Evolutionary conservation across 2,113 vertebrate genomes (phyloP), one percentile per base, ranked within the genome.

Genomic region (Chloroceryle aenea): DNA sequence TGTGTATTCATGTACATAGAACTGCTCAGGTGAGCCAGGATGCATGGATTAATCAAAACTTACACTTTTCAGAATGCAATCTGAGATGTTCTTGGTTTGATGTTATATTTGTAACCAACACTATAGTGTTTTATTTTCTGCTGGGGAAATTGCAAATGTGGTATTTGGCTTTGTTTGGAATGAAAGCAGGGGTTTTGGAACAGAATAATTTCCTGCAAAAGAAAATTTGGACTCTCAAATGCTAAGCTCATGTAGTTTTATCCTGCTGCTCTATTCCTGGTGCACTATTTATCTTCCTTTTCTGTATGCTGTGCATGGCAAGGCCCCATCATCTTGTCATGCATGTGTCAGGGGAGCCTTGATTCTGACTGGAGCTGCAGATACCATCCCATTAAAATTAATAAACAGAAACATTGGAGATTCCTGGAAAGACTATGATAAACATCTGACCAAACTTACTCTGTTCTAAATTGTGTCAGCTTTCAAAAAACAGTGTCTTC

Each of bases 361-460:
- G 66, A 12, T 79, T 87, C 81, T 91, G 48, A 48, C 32, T 82
- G 86, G 45, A 89, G 23, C 48, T 94, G 66, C 61, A 83, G 87
- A 61, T 83, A 85, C 48, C 42, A 62, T 87, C 45, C 74, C 43
- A 69, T 91, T 89, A 97, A 90, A 93, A 86, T 92, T 90, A 90
- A 85, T 90, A 93, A 95, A 85, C 26, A 72, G 87, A 48, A 93
- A 61, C n/a, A 62, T 58, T 79, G 74, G 53, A 82, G 62, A 45
- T 72, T 95, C 48, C 56, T 95, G 72, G 64, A 71, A 53, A 90
- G 32, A 45, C 52, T 75, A 11, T 62, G 69, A 85, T 75, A 93
- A 94, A 81, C 58, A 91, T 89, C 91, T 95, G 62, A 93, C 71
- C 67, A 85, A 87, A 76, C 36, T 82, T 79, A 58, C 1, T 81